Base-by-base conservation (phyloP, 2,797 vertebrate genomes). In the Aulostomus chinensis region DNA sequence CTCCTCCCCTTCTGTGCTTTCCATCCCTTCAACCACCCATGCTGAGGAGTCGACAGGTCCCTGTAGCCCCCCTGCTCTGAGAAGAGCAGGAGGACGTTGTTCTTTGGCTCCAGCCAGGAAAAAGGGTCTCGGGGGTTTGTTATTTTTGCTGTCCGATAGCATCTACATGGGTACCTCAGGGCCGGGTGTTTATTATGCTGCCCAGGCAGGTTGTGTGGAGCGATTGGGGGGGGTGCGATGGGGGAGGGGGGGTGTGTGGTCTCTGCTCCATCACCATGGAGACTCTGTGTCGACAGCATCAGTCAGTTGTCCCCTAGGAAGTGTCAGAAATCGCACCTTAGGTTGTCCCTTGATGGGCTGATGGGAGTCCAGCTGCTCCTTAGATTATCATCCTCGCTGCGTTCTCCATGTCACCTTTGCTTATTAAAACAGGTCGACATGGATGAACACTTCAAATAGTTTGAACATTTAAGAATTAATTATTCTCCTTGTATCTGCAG, bases 41-140 rank as follows among this genome's bases (percentile, higher is more conserved):
- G 68, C 55, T 56, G 76, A 49, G 22, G 65, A 76, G 76, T 49
- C 70, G 74, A 73, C 70, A 36, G 54, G 48, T 76, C 83, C 63
- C 72, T 58, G 34, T 39, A 63, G 57, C 58, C 59, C 58, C n/a
- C 40, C 52, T 1, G 26, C 51, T 60, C 65, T 65, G 62, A 61
- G 62, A 24, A n/a, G 29, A 20, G 53, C 59, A 73, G 86, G 89
- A 82, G 86, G 89, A 88, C 62, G 91, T 92, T 91, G 90, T 93
- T 93, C 88, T 91, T 88, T 55, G 91, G 93, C 91, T 93, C 91
- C 92, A 92, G 90, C 79, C 92, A 94, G 94, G 94, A 95, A 95
- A n/a, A 93, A 87, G 90, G 88, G 91, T 91, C 87, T 91, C 71
- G 53, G 82, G 77, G 86, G 89, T 93, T 95, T 94, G 90, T 95